phyloP scores from a whole-genome alignment of 2,888 invertebrate species.

The Meghimatium bilineatum region DNA sequence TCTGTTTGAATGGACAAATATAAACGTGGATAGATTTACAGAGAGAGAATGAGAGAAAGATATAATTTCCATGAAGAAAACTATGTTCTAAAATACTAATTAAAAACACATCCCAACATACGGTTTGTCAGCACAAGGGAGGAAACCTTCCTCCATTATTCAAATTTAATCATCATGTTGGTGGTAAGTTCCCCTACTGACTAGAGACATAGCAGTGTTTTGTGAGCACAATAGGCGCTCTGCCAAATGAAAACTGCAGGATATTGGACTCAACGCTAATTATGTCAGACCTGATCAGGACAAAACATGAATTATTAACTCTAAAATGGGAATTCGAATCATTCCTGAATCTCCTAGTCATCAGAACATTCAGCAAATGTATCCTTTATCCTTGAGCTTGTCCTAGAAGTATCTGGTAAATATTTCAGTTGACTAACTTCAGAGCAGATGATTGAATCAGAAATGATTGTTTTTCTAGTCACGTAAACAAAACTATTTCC shows the following conservation, averaged over 20 bases:
- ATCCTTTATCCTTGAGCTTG: not conserved
- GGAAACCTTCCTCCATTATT: not conserved
- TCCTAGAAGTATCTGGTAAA: not conserved
- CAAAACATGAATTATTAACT: not conserved
- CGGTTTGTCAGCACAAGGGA: not conserved
- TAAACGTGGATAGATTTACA: not conserved
- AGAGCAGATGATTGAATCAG: too few relatives aligned
- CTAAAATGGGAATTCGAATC: not conserved
- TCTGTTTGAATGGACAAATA: too few relatives aligned
- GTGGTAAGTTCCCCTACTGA: not conserved
- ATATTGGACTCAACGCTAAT: not conserved
- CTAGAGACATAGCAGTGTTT: not conserved
- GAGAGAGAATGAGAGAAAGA: not conserved
- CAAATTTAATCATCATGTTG: not conserved
- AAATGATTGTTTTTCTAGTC: too few relatives aligned
- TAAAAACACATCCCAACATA: not conserved
- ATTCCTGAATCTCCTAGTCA: not conserved
- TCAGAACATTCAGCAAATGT: not conserved
- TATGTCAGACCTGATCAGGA: not conserved
- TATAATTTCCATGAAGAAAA: not conserved
- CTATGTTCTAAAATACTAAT: not conserved
- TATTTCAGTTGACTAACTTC: not conserved
- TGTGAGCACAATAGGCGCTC: not conserved
- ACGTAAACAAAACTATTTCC: too few relatives aligned
- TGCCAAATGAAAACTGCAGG: constrained; percentile 1